Evolutionary conservation across 1,140 invertebrate genomes (phyloP), one percentile per base, ranked within the genome.

Genomic region (Gyrodactylus salaris): DNA sequence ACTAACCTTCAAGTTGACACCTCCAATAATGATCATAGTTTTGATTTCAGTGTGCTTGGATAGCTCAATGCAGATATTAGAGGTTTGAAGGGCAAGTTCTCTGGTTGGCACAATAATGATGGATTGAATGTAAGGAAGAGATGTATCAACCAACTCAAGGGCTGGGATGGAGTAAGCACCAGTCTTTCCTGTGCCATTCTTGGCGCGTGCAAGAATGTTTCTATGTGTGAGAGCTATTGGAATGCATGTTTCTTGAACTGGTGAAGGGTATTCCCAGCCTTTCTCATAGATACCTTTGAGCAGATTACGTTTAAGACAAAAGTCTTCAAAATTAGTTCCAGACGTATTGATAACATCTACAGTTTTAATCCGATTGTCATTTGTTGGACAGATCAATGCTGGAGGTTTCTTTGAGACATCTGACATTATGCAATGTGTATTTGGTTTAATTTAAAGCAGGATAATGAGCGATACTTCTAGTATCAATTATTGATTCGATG

Each of bases 21-120:
- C 93, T 76, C 86, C 92, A 77, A 95, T 99, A 76, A 94, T 97
- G 70, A 98, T 94, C 95, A 98, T 99, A 73, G 97, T 89, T 73
- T 80, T 78, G 70, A 76, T 77, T 27, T 78, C 78, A 26, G 80
- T 76, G 75, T 81, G 91, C 83, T 98, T 98, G 75, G 91, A 87
- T 74, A 99, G 83, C 81, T 99, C 93, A 81, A 96, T 97, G 82
- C 93, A 94, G 78, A 99, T 98, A 84, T 97, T 93, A 84, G 91
- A 95, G 78, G 94, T 98, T 83, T 99, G 95, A 76, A 99, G 85
- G 76, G 95, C 95, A 81, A 99, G 84, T 83, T 99, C 95, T 84
- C 95, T 85, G 70, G 95, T 99, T 76, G 95, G 95, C 76, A 99
- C 95, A 82, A 99, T 91, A 75, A 98, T 86, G 82, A 99, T 84